Evolutionary conservation across 2,113 vertebrate genomes (phyloP), one percentile per base, ranked within the genome.

Genomic region (Pangasianodon hypophthalmus): DNA sequence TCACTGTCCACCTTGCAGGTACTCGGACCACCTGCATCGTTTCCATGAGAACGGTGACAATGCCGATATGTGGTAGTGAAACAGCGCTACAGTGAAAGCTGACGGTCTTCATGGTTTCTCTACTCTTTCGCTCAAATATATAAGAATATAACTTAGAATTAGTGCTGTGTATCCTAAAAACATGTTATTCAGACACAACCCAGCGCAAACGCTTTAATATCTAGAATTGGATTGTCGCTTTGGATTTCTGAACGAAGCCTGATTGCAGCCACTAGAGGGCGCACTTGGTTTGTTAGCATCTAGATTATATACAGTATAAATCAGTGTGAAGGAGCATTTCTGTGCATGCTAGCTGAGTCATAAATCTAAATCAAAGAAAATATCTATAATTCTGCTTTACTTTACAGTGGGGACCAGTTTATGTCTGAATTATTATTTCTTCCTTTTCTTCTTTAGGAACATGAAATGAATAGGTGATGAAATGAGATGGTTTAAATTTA

Each of bases 1-100:
- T 41, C 54, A 6, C 89, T 0, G 91, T 71, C 9, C 87, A 79
- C 80, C 16, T 92, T 91, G 1, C 95, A 99, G 98, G 95, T 99
- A 97, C 0, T 94, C 98, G 0, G 98, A 99, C 92, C 98, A 99
- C 91, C 91, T 99, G 84, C 98, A 99, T 94, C 97, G 95, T 86
- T 99, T 99, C 96, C 98, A 99, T 0, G 96, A 97, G 96, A 96
- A 96, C 0, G 96, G 96, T 24, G 96, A 96, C 3, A 91, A 79
- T 0, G 94, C 85, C 0, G 95, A 96, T 89, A 95, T 97, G 93
- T 97, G 95, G 95, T 96, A 96, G 93, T 97, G 93, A 94, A 16
- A 37, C 56, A 60, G 24, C 6, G 26, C 9, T 11, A 56, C 37
- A 0, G 8, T 37, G 6, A 14, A 84, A 41, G 82, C 46, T 86